Percentiles rank a stretch among this genome's conserved stretches.
These are phyloP conservation scores for Lomographa bimaculata DNA, from an alignment of 2,888 invertebrate species.

Conservation along the genomic window DNA sequence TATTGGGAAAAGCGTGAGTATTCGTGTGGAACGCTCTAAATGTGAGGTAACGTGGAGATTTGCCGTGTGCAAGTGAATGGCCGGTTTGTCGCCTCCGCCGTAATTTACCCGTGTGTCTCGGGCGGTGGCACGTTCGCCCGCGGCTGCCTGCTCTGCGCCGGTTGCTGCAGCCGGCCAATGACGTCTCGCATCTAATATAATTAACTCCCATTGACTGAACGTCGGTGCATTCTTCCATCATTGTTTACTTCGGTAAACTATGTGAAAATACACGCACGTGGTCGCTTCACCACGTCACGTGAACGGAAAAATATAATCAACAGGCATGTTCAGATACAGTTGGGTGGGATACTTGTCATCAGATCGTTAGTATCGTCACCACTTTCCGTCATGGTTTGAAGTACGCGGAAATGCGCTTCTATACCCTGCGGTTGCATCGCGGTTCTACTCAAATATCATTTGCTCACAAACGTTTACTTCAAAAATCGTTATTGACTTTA, in stretches of 20 bases:
- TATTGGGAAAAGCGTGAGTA: constrained; percentile 56
- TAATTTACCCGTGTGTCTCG: constrained; percentile 54
- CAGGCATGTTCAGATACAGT: constrained; percentile 9
- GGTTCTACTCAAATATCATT: constrained; percentile 42
- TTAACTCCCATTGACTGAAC: constrained; percentile 66
- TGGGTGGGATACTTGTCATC: constrained; percentile 16
- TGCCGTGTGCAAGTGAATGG: constrained; percentile 59
- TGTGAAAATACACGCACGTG: constrained; percentile 46
- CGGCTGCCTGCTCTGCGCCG: constrained; percentile 39
- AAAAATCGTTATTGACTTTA: no score
- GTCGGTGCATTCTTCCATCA: constrained; percentile 47
- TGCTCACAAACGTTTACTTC: no score
- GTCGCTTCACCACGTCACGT: constrained; percentile 37
- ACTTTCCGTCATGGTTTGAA: constrained; percentile 48
- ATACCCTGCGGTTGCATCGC: constrained; percentile 44
- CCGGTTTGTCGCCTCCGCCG: constrained; percentile 55
- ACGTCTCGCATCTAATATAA: constrained; percentile 61
- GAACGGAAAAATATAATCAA: constrained; percentile 35
- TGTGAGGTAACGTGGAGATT: constrained; percentile 60
- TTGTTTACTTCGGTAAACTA: constrained; percentile 54
- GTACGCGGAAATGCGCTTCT: constrained; percentile 57
- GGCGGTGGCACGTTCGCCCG: constrained; percentile 39
- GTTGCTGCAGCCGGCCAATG: constrained; percentile 43
- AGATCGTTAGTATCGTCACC: constrained; percentile 1
- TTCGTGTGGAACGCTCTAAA: constrained; percentile 55